Percentiles rank a stretch among this genome's conserved stretches.
These are phyloP conservation scores for Coelinius sp. DNA, from an alignment of 2,888 invertebrate species.

Conservation along the genomic window DNA sequence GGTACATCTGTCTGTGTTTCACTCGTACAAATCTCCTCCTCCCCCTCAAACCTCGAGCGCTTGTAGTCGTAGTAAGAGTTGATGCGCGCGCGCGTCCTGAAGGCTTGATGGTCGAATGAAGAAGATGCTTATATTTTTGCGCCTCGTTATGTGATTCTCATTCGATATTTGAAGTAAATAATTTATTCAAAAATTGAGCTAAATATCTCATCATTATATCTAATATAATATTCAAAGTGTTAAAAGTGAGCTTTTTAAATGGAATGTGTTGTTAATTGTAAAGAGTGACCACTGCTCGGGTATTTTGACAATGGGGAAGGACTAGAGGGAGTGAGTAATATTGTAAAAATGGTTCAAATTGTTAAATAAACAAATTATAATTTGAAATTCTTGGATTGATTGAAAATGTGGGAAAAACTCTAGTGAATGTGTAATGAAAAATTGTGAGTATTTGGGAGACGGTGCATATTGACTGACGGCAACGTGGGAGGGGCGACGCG, in stretches of 20 bases:
- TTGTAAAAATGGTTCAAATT: background rate
- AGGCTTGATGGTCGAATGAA: conserved; percentile 45
- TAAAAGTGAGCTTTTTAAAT: background rate
- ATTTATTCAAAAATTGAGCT: background rate
- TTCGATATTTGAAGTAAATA: conserved; percentile 9
- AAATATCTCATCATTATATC: background rate
- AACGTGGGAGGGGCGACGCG: conserved; percentile 24
- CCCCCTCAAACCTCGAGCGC: conserved; percentile 49
- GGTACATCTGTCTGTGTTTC: background rate
- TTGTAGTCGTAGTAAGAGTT: conserved; percentile 63
- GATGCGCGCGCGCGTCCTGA: conserved; percentile 60
- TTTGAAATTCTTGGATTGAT: background rate
- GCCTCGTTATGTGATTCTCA: conserved; percentile 37
- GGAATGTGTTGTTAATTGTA: background rate
- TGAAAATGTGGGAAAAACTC: background rate
- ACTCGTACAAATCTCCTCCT: conserved; percentile 25
- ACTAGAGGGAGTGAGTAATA: background rate
- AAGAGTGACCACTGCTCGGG: background rate
- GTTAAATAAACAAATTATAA: background rate
- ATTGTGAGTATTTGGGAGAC: conserved; percentile 6
- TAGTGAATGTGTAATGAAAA: background rate
- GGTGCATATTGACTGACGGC: conserved; percentile 21
- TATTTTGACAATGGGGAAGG: background rate
- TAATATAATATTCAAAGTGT: background rate
- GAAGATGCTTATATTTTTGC: conserved; percentile 42